phyloP scores from a whole-genome alignment of 2,113 vertebrate species.

The Centropus bengalensis region DNA sequence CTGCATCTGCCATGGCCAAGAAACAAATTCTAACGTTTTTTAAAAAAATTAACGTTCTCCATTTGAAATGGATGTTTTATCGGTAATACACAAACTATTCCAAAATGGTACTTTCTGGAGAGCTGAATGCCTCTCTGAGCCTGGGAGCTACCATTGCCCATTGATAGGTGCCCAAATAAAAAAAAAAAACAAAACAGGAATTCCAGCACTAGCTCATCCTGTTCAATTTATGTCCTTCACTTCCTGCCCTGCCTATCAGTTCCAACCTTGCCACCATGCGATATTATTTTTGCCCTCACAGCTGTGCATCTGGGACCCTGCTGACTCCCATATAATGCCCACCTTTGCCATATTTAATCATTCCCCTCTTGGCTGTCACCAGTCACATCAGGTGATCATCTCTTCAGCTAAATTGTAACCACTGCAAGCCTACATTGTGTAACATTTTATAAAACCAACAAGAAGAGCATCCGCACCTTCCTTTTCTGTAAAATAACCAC shows the following conservation, averaged over 20 bases:
- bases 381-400: background rate
- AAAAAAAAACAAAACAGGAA: background rate
- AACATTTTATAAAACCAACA: background rate
- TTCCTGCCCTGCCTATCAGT: background rate
- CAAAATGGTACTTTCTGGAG: background rate
- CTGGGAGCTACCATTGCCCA: background rate
- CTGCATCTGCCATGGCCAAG: background rate
- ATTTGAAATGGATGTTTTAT: background rate
- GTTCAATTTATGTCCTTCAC: background rate
- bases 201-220: background rate
- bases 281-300: background rate
- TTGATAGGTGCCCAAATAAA: background rate
- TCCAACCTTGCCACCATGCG: background rate
- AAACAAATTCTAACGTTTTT: background rate
- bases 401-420: background rate
- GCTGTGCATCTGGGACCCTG: background rate
- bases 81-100: background rate
- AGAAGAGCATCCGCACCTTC: background rate
- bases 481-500: background rate
- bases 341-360: background rate
- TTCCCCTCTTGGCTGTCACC: background rate
- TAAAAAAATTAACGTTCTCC: background rate
- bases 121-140: background rate
- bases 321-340: background rate
- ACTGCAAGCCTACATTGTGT: background rate